A percentile compares a stretch with the other conserved stretches of the same genome.
Evolutionary conservation across 2,797 vertebrate genomes (phyloP).

Genomic region (Oryzias dopingdopingensis): DNA sequence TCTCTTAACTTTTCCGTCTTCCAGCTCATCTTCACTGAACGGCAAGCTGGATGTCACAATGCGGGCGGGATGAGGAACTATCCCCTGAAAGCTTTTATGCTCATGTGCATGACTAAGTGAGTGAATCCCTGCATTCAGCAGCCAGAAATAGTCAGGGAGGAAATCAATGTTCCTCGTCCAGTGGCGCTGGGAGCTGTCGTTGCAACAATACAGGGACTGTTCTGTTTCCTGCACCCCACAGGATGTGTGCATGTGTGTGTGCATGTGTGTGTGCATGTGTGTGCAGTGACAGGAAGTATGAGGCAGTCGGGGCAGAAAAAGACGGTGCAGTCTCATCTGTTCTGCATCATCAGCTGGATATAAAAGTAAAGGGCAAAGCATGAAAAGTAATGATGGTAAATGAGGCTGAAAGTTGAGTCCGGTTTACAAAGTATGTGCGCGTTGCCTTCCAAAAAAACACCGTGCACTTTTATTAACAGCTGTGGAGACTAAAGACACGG

Average conservation of each 20-base stretch:
- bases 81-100: conserved; percentile 28
- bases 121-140: conserved; percentile 52
- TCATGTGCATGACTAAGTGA: conserved; percentile 5
- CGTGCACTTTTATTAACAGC: too few species aligned
- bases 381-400: conserved; percentile 14
- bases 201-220: conserved; percentile 68
- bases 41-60: conserved; percentile 6
- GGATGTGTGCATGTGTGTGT: conserved; percentile 23
- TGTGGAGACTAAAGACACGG: too few species aligned
- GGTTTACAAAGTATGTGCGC: too few species aligned
- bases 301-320: conserved; percentile 1
- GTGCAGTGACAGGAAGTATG: background rate
- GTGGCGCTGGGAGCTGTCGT: conserved; percentile 66
- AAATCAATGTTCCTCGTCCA: conserved; percentile 66
- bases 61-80: conserved; percentile 18
- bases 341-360: conserved; percentile 37
- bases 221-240: conserved; percentile 62
- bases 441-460: too few species aligned
- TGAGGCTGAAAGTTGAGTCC: conserved; percentile 1
- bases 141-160: conserved; percentile 63
- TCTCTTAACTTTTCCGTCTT: conserved; percentile 5
- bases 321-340: conserved; percentile 20
- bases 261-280: conserved; percentile 19
- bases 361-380: conserved; percentile 13
- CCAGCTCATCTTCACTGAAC: conserved; percentile 5